Conservation (phyloP, 2,888 invertebrate genomes). For the Carpatolechia fugitivella region DNA sequence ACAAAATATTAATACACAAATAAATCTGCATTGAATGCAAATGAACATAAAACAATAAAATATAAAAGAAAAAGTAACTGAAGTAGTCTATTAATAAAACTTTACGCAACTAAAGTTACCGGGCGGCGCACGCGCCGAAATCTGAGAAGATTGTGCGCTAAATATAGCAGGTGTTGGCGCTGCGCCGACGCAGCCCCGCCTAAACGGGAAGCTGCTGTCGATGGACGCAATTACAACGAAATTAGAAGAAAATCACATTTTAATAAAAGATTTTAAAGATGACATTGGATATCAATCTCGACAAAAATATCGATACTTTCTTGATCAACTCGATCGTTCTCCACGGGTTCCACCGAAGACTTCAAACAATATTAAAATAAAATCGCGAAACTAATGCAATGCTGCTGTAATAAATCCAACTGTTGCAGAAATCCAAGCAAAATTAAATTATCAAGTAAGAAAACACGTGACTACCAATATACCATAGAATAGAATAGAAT, state of each 20-base stretch:
- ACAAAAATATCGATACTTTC: no score
- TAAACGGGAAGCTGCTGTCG: conserved; percentile 42
- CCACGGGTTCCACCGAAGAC: no score
- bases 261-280: not conserved
- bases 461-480: no score
- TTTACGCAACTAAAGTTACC: conserved; percentile 49
- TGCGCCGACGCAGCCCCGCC: conserved; percentile 36
- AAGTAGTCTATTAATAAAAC: conserved; percentile 17
- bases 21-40: no score
- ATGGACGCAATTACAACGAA: conserved; percentile 32
- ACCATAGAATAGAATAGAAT: not conserved
- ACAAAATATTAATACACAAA: no score
- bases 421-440: no score
- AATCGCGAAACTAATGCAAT: no score
- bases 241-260: conserved; percentile 23
- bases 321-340: no score
- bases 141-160: conserved; percentile 46
- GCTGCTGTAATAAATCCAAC: no score
- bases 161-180: conserved; percentile 52
- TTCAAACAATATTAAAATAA: no score
- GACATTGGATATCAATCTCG: not conserved
- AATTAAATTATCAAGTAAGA: no score
- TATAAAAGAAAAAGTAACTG: conserved; percentile 14
- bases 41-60: not conserved
- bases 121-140: conserved; percentile 15